Conservation (phyloP, 1,140 invertebrate species). For the Drosophila lacertosa region DNA sequence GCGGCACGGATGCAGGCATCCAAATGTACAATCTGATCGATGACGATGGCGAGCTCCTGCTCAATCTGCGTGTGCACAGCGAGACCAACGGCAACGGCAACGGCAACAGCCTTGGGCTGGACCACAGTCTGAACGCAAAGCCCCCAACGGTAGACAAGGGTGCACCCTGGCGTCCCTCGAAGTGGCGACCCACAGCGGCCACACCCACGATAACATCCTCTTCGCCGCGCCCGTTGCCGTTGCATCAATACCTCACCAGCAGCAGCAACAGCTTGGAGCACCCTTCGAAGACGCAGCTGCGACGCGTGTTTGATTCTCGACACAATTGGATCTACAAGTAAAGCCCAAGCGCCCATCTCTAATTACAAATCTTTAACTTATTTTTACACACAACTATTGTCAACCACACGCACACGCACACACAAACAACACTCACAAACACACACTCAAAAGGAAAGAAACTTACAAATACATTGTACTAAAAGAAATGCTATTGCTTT, state of each 20-base stretch:
- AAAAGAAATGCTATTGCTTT: slow-evolving; percentile 1
- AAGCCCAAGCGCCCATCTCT: slow-evolving; percentile 2
- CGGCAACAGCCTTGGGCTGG: neutral
- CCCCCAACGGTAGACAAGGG: neutral
- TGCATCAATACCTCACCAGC: slow-evolving; percentile 58
- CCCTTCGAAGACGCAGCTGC: slow-evolving; percentile 21
- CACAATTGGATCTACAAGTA: slow-evolving; percentile 44
- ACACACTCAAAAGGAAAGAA: slow-evolving; percentile 13
- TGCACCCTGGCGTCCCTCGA: slow-evolving; percentile 62
- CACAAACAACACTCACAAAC: slow-evolving; percentile 23
- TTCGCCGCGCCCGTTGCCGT: slow-evolving; percentile 62
- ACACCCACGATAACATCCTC: slow-evolving; percentile 45
- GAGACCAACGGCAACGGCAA: slow-evolving; percentile 5
- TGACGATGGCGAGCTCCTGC: slow-evolving; percentile 65
- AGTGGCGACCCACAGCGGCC: slow-evolving; percentile 56
- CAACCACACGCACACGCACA: slow-evolving; percentile 11
- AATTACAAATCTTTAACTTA: slow-evolving; percentile 9
- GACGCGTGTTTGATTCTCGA: slow-evolving; percentile 31
- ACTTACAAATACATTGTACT: slow-evolving; percentile 21
- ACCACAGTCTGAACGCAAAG: neutral
- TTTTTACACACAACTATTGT: slow-evolving; percentile 20
- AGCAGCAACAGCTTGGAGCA: slow-evolving; percentile 41
- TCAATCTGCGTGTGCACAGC: slow-evolving; percentile 66
- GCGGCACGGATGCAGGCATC: slow-evolving; percentile 38
- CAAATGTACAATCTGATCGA: slow-evolving; percentile 74